Conservation (phyloP, 2,113 vertebrate genomes). For the Todiramphus saurophagus region DNA sequence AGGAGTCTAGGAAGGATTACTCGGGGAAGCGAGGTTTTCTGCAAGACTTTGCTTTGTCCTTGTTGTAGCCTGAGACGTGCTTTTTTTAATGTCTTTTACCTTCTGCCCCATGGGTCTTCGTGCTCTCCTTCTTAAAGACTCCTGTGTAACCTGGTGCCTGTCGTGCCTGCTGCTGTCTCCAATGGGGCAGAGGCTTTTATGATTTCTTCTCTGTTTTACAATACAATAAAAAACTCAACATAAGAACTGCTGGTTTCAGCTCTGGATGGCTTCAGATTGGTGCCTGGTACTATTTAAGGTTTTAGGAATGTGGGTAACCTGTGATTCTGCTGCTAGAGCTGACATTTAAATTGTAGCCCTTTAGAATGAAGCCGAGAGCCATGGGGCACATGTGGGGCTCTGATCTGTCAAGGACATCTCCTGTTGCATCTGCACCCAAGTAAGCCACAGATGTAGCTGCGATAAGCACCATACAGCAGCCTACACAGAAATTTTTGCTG, state of each 20-base stretch:
- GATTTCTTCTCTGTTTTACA: background rate
- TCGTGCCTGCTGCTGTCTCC: background rate
- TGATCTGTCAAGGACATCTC: background rate
- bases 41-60: background rate
- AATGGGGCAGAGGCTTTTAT: background rate
- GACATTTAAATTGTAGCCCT: background rate
- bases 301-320: background rate
- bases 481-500: background rate
- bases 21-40: background rate
- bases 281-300: background rate
- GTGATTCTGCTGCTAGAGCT: background rate
- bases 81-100: background rate
- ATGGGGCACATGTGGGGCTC: background rate
- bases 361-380: background rate
- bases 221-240: background rate
- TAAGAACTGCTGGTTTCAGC: background rate
- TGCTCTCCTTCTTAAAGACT: background rate
- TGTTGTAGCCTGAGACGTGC: background rate
- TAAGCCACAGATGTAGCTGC: background rate
- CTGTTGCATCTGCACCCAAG: background rate
- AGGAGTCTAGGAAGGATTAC: background rate
- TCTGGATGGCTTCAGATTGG: background rate
- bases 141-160: background rate
- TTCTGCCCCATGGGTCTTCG: background rate
- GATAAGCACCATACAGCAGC: background rate